Conservation (phyloP, 2,113 vertebrate genomes). For the Glareola pratincola region DNA sequence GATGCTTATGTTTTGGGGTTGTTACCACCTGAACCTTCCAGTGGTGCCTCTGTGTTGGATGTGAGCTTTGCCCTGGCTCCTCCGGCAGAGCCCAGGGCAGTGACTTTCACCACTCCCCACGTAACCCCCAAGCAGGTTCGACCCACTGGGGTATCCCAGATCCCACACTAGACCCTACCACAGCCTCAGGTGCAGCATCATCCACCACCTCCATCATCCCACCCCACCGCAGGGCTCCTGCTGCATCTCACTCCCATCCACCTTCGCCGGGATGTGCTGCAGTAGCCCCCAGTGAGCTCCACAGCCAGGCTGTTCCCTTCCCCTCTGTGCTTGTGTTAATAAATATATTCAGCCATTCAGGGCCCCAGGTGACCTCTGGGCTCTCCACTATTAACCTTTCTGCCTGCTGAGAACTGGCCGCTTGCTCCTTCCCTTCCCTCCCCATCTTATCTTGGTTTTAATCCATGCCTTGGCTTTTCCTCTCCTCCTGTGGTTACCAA, state of each 20-base stretch:
- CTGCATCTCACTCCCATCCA: not conserved
- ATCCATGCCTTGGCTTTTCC: constrained; percentile 41
- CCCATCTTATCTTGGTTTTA: not conserved
- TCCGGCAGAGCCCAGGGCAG: not conserved
- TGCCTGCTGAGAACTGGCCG: not conserved
- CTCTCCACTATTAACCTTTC: constrained; percentile 53
- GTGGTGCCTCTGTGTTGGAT: not conserved
- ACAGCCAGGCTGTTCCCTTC: not conserved
- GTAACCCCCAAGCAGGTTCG: not conserved
- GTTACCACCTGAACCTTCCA: not conserved
- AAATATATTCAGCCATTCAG: not conserved
- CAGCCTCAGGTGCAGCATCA: not conserved
- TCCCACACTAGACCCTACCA: rapidly evolving
- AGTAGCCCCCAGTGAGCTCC: rapidly evolving
- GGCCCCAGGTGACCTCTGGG: not conserved
- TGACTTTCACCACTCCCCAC: rapidly evolving
- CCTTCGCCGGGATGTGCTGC: rapidly evolving
- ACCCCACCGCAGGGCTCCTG: rapidly evolving
- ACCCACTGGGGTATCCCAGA: not conserved
- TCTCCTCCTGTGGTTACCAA: constrained; percentile 50
- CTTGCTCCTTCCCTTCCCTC: not conserved
- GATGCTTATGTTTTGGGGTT: not conserved
- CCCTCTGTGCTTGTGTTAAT: not conserved
- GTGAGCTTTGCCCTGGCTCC: not conserved
- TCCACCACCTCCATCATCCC: too few relatives aligned